These are phyloP conservation scores for Ginglymostoma cirratum DNA, from an alignment of 2,113 vertebrate genomes.

Conservation along the genomic window DNA sequence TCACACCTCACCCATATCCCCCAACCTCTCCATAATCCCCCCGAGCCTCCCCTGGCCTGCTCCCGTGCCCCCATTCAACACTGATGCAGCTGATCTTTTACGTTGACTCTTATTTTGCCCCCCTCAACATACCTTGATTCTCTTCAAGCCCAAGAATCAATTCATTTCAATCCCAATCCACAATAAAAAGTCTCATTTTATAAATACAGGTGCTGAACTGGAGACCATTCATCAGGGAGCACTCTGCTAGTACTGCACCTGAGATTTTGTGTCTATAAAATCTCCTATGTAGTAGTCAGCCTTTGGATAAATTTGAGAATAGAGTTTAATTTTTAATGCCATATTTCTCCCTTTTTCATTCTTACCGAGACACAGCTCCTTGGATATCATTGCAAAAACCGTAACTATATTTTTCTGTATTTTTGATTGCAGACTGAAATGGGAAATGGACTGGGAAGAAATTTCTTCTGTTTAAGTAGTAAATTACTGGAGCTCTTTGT, in stretches of 20 bases:
- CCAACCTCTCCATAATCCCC: not conserved
- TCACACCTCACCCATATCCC: not conserved
- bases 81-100: not conserved
- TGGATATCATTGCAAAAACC: not conserved
- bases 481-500: no score
- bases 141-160: not conserved
- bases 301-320: not conserved
- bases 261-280: not conserved
- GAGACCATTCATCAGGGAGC: no score
- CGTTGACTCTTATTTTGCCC: not conserved
- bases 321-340: not conserved
- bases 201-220: not conserved
- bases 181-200: not conserved
- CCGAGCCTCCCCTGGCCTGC: not conserved
- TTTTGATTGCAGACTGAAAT: no score
- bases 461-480: no score
- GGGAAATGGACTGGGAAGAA: no score
- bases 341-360: not conserved
- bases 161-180: not conserved
- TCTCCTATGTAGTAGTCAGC: not conserved
- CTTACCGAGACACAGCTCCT: not conserved
- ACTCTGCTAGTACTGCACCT: not conserved
- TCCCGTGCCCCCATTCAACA: not conserved
- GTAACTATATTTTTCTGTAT: no score
- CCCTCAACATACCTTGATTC: not conserved